These are phyloP conservation scores for Atlantisia rogersi DNA, from an alignment of 2,113 vertebrate genomes.

Conservation along the genomic window DNA sequence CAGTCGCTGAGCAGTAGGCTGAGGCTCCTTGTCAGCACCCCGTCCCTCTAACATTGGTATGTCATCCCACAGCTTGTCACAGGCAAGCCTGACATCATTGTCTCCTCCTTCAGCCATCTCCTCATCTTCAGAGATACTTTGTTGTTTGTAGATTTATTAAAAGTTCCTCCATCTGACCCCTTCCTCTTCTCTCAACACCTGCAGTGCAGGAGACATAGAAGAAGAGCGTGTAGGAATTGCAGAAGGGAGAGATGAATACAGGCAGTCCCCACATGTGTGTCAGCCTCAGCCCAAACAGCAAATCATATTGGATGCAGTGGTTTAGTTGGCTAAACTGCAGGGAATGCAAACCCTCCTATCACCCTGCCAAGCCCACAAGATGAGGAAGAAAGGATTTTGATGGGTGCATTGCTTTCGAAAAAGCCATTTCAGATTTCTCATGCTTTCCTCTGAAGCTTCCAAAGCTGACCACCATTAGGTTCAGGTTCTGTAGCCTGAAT, in stretches of 20 bases:
- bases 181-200: background rate
- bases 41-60: too few species aligned
- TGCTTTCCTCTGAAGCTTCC: background rate
- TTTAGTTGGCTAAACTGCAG: background rate
- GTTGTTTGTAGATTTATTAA: background rate
- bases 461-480: rapidly evolving
- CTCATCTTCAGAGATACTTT: background rate
- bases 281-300: background rate
- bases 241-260: background rate
- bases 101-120: too few species aligned
- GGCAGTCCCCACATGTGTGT: rapidly evolving
- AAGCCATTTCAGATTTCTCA: background rate
- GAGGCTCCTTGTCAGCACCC: too few species aligned
- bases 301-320: rapidly evolving
- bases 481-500: background rate
- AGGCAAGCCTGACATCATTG: too few species aligned
- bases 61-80: too few species aligned
- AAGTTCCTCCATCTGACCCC: rapidly evolving
- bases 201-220: background rate
- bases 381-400: background rate
- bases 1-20: too few species aligned
- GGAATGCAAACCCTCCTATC: background rate
- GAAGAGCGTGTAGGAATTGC: background rate
- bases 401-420: background rate
- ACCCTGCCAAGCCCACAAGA: background rate